These are phyloP conservation scores for Punctoribates punctum DNA, from an alignment of 2,888 invertebrate genomes.

Conservation along the genomic window DNA sequence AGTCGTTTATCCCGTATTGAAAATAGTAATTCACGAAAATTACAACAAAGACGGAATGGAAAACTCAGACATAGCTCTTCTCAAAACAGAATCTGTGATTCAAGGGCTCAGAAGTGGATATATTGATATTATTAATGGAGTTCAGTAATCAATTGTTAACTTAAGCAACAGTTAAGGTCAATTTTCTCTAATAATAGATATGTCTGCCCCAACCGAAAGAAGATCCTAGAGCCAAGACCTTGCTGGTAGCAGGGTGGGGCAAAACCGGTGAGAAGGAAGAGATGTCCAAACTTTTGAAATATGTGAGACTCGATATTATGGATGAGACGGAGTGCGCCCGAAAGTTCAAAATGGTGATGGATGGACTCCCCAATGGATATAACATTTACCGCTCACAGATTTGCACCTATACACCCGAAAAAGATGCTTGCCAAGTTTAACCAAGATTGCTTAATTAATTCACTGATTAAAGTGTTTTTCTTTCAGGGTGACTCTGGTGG, in stretches of 20 bases:
- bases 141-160: background rate
- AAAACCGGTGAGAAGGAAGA: background rate
- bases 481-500: constrained; percentile 41
- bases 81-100: constrained; percentile 75
- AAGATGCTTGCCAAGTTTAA: constrained; percentile 33
- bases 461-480: background rate
- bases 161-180: background rate
- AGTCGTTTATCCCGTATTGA: background rate
- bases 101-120: constrained; percentile 60
- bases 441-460: background rate
- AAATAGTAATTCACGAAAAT: constrained; percentile 9
- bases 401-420: constrained; percentile 21
- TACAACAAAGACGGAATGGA: constrained; percentile 12
- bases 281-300: background rate
- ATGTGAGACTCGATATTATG: constrained; percentile 19
- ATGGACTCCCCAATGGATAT: constrained; percentile 6
- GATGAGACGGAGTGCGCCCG: constrained; percentile 1
- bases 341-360: background rate
- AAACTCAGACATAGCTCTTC: constrained; percentile 62
- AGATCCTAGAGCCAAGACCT: background rate
- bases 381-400: constrained; percentile 25
- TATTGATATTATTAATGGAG: background rate
- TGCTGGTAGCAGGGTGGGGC: background rate
- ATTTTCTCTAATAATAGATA: background rate
- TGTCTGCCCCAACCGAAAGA: background rate